phyloP scores from a whole-genome alignment of 2,888 invertebrate genomes.

The Hirtodrosophila histrioides region DNA sequence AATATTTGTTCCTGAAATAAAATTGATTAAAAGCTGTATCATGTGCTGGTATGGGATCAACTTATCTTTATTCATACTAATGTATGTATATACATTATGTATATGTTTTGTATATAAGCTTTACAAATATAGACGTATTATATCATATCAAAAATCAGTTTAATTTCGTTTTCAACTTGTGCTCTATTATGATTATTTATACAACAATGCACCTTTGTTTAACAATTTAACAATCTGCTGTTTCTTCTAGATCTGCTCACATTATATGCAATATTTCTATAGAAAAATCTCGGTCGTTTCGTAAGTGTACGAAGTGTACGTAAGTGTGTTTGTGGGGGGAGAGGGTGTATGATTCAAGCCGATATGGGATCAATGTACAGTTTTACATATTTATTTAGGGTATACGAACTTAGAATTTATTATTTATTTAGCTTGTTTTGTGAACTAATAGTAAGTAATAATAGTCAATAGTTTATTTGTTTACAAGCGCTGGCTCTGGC shows the following conservation, averaged over 20 bases:
- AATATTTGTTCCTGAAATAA: background rate
- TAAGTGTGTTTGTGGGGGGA: background rate
- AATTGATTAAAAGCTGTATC: background rate
- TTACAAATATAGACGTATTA: conserved; percentile 30
- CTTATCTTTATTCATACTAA: conserved; percentile 41
- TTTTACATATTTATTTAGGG: background rate
- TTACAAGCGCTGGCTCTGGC: background rate
- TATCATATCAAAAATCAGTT: conserved; percentile 23
- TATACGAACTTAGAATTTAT: conserved; percentile 5
- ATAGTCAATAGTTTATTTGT: conserved; percentile 31
- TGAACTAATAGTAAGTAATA: conserved; percentile 41
- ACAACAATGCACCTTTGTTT: conserved; percentile 11
- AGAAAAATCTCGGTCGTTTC: conserved; percentile 25
- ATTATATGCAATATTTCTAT: conserved; percentile 13
- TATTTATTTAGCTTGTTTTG: conserved; percentile 17
- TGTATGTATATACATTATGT: conserved; percentile 19
- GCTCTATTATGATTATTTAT: conserved; percentile 21
- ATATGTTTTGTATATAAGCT: conserved; percentile 31
- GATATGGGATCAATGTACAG: background rate
- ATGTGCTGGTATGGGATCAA: conserved; percentile 50
- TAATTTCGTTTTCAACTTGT: conserved; percentile 18
- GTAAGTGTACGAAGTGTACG: background rate
- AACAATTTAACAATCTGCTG: conserved; percentile 11
- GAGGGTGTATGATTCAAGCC: no score
- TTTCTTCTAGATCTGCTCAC: background rate